phyloP scores from a whole-genome alignment of 64 coral and sea anemone genomes.

The Porites lutea region DNA sequence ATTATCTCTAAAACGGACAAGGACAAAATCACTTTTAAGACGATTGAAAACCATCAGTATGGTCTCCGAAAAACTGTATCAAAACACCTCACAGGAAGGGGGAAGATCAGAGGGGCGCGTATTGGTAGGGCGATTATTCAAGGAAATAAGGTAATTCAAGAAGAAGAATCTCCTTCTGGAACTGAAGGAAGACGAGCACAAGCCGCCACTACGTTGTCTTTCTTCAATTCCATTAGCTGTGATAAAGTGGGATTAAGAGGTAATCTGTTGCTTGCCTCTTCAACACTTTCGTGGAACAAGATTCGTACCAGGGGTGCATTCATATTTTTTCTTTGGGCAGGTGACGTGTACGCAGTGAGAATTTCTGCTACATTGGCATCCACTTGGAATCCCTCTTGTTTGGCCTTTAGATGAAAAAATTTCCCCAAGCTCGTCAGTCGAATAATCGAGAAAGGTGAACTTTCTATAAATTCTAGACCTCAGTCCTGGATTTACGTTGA shows the following conservation, averaged over 20 bases:
- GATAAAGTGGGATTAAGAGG: slow-evolving; percentile 35
- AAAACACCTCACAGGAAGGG: no score
- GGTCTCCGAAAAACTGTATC: no score
- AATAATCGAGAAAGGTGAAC: slow-evolving; percentile 62
- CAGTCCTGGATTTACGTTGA: slow-evolving; percentile 40
- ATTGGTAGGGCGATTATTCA: no score
- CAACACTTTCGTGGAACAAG: slow-evolving; percentile 17
- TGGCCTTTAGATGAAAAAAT: background rate
- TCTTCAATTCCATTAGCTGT: slow-evolving; percentile 42
- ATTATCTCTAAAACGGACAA: no score
- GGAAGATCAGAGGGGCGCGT: no score
- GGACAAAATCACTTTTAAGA: no score
- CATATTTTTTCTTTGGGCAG: slow-evolving; percentile 13
- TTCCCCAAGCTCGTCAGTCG: slow-evolving; percentile 24
- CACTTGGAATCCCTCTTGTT: background rate
- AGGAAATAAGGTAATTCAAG: no score
- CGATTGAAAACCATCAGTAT: no score
- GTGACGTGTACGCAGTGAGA: background rate
- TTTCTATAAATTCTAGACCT: slow-evolving; percentile 15
- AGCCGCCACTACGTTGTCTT: slow-evolving; percentile 26
- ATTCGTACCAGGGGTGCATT: slow-evolving; percentile 50
- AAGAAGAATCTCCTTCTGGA: background rate
- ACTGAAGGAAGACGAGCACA: slow-evolving; percentile 1
- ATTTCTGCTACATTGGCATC: background rate
- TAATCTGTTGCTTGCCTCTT: slow-evolving; percentile 64